Base-by-base conservation (phyloP, 2,113 vertebrate species). In the Centrocercus urophasianus region DNA sequence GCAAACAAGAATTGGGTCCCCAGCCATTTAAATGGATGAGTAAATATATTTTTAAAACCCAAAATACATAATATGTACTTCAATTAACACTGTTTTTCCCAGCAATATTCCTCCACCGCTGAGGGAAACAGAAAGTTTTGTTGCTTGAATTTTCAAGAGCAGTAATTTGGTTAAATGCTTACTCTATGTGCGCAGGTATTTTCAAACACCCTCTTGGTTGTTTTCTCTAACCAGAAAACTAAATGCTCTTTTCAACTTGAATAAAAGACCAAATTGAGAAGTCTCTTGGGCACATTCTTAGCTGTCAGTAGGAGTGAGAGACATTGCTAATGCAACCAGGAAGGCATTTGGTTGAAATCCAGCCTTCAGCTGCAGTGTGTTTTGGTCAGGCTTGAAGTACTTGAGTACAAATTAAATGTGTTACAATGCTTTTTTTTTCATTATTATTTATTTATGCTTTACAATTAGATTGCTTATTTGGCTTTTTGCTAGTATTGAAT, bases 121-220 rank as follows among this genome's bases (percentile, higher is more conserved):
- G 71, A 80, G 18, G 24, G 45, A 65, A 85, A 28, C 0, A 79
- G 63, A 81, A 81, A 48, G 24, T 34, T 71, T 18, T 52, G 24
- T 86, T 17, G 17, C 69, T 43, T 25, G 40, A 66, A 65, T 73
- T 65, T 74, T 66, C 30, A 42, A 59, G 81, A 87, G 28, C 25
- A 52, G 30, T 79, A 11, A 47, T 79, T 92, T 90, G 40, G 63
- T 47, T 57, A 36, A 76, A 34, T 85, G 47, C 15, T 14, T 56
- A n/a, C 27, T 67, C 19, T 15, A 1, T 5, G 9, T 25, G 13
- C 1, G 0, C n/a, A 36, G 13, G 9, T 61, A 14, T 74, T 86
- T 48, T 40, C 30, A 56, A 65, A 70, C 30, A 54, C 27, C 24
- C 22, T 47, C 36, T 59, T 40, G 21, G 16, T 16, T 71, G 9